Percentiles rank a stretch among this genome's conserved stretches.
These are phyloP conservation scores for Triplophysa dalaica DNA, from an alignment of 2,113 vertebrate genomes.

Conservation along the genomic window DNA sequence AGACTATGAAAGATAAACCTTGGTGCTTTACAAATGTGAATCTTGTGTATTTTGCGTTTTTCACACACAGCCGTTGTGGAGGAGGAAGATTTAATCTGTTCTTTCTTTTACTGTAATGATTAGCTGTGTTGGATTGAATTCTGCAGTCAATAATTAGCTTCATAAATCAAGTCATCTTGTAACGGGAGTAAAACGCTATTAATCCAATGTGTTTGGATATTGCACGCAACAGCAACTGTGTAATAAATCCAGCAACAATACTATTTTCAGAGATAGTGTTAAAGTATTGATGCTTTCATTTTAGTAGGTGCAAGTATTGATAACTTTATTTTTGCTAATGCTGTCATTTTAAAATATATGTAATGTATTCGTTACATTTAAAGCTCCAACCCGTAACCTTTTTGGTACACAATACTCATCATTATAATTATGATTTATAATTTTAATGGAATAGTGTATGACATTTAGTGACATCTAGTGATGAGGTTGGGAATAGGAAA, in stretches of 20 bases:
- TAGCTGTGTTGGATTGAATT: constrained; percentile 48
- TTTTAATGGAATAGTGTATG: no score
- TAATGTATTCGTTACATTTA: no score
- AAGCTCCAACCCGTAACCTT: no score
- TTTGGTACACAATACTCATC: no score
- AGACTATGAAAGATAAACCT: background rate
- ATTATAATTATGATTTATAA: no score
- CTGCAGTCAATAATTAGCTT: constrained; percentile 59
- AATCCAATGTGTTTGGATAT: constrained; percentile 27
- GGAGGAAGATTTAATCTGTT: constrained; percentile 37
- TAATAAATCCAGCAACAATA: background rate
- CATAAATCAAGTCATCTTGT: constrained; percentile 39
- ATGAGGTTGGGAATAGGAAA: no score
- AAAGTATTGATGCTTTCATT: background rate
- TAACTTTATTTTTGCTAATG: background rate
- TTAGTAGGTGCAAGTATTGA: background rate
- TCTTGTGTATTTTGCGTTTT: constrained; percentile 37
- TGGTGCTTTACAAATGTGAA: background rate
- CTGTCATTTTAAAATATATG: background rate
- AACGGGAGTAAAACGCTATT: constrained; percentile 43
- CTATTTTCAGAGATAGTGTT: background rate
- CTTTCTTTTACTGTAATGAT: constrained; percentile 51
- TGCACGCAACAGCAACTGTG: background rate
- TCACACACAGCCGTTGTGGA: constrained; percentile 35
- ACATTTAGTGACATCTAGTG: no score